These are phyloP conservation scores for Ceyx margarethae DNA, from an alignment of 2,113 vertebrate genomes.

Conservation along the genomic window DNA sequence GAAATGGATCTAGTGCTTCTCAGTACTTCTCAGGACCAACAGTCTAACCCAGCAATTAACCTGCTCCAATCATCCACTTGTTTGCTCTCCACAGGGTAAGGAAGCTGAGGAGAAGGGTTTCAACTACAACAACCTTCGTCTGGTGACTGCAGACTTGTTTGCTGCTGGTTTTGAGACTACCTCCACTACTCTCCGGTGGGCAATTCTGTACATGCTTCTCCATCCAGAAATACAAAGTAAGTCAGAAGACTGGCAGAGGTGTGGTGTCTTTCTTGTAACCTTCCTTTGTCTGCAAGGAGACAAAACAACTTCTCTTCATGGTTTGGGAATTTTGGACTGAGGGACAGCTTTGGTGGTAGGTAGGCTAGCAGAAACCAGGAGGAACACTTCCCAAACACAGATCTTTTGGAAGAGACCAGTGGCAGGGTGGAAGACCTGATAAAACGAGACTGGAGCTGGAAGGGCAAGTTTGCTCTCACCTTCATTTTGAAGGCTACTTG, in stretches of 20 bases:
- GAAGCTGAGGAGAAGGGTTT: conserved; percentile 52
- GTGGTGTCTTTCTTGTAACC: not conserved
- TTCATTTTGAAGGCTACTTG: not conserved
- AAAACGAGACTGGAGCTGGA: not conserved
- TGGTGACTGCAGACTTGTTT: conserved; percentile 59
- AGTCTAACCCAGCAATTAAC: not conserved
- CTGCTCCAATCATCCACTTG: not conserved
- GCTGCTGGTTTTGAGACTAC: conserved; percentile 55
- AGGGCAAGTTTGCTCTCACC: accelerated
- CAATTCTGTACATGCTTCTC: conserved; percentile 72
- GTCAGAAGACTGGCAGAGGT: not conserved
- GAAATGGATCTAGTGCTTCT: not conserved
- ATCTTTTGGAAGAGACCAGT: not conserved
- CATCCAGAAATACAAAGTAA: conserved; percentile 73
- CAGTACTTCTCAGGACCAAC: not conserved
- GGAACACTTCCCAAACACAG: not conserved
- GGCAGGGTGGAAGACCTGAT: not conserved
- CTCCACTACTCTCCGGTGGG: conserved; percentile 68
- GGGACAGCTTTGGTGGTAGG: not conserved
- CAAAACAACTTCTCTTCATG: not conserved
- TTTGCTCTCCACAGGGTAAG: conserved; percentile 46
- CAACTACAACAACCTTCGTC: conserved; percentile 45
- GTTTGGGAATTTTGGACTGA: not conserved
- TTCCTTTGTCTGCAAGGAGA: not conserved
- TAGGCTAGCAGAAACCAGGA: not conserved